Conservation (phyloP, 2,888 invertebrate species). For the Hyles lineata region DNA sequence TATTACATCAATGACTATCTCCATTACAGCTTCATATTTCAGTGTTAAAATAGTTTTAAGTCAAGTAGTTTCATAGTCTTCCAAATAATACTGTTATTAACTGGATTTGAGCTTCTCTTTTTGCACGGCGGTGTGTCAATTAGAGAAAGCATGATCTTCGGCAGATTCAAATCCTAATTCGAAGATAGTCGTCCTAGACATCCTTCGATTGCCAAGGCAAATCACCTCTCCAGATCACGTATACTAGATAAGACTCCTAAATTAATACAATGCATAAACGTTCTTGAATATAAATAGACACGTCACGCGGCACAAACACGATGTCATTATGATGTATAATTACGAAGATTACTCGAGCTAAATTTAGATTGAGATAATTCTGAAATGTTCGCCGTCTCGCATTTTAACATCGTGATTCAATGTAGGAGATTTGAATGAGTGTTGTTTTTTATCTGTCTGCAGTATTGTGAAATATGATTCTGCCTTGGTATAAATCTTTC, state of each 20-base stretch:
- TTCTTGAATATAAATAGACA: constrained; percentile 19
- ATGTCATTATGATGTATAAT: constrained; percentile 10
- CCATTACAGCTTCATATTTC: no score
- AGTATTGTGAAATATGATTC: not conserved
- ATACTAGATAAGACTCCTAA: not conserved
- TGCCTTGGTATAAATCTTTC: not conserved
- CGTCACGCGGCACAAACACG: not conserved
- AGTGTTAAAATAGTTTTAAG: no score
- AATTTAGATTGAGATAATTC: constrained; percentile 10
- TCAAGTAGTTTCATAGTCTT: no score
- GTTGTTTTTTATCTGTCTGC: constrained; percentile 1
- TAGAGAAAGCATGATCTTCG: no score
- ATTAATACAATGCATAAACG: constrained; percentile 4
- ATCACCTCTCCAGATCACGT: not conserved
- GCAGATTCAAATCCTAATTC: no score
- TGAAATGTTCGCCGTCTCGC: constrained; percentile 8
- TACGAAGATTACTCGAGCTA: constrained; percentile 5
- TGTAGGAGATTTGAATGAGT: not conserved
- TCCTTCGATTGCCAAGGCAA: not conserved
- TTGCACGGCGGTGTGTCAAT: no score
- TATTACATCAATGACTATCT: no score
- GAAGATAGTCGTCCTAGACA: no score
- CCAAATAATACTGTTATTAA: no score
- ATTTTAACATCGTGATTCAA: not conserved
- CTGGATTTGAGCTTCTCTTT: no score